A percentile compares a stretch with the other conserved stretches of the same genome.
Evolutionary conservation across 2,113 vertebrate genomes (phyloP).

Genomic region (Phoenicopterus ruber): DNA sequence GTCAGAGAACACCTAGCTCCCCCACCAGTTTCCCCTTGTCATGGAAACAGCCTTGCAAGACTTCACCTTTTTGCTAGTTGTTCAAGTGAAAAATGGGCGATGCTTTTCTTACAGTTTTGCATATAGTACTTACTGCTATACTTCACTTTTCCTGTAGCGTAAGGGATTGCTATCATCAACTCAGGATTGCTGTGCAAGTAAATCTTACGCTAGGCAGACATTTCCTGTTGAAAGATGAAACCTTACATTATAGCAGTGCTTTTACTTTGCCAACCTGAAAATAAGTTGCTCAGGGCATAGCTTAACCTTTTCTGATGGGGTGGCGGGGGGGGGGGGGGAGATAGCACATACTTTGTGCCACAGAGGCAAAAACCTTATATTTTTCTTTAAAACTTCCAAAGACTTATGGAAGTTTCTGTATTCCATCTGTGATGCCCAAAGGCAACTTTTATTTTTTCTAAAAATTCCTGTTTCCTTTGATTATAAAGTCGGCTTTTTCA

Average conservation of each 20-base stretch:
- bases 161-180: background rate
- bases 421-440: background rate
- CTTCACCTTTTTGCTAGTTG: background rate
- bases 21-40: background rate
- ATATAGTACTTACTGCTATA: background rate
- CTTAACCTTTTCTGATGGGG: background rate
- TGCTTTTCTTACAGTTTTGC: background rate
- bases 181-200: background rate
- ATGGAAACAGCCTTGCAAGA: background rate
- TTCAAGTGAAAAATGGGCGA: background rate
- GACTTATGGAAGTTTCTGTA: background rate
- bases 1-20: background rate
- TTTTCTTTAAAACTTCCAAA: background rate
- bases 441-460: background rate
- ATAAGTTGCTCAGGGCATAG: background rate
- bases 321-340: background rate
- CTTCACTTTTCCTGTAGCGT: background rate
- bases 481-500: background rate
- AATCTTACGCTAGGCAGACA: background rate
- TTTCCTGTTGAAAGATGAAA: constrained; percentile 38
- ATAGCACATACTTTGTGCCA: background rate
- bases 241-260: background rate
- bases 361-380: background rate
- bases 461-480: background rate
- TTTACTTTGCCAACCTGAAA: background rate